Percentiles rank a stretch among this genome's conserved stretches.
Evolutionary conservation across 2,113 vertebrate species (phyloP).

Genomic region (Pelvicachromis taeniatus): DNA sequence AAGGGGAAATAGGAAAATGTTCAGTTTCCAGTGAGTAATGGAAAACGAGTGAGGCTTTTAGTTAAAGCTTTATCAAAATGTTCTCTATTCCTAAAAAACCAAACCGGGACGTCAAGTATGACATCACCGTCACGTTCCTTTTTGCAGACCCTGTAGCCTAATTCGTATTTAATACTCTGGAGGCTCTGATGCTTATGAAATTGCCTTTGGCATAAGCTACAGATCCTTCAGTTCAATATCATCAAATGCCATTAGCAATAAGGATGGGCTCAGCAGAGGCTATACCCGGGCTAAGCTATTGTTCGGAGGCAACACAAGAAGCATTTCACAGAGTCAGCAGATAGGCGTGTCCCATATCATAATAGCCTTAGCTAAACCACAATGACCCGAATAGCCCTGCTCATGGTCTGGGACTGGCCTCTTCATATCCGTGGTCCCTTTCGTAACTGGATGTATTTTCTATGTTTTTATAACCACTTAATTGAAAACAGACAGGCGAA

Average conservation of each 20-base stretch:
- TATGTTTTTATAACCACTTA: not conserved
- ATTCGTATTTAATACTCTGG: conserved; percentile 28
- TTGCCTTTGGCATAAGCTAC: conserved; percentile 54
- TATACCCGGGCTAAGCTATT: conserved; percentile 51
- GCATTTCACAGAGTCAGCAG: conserved; percentile 70
- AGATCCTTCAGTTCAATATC: conserved; percentile 26
- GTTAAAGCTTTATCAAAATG: conserved; percentile 32
- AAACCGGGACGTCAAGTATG: not conserved
- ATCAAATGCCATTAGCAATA: conserved; percentile 53
- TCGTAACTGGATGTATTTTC: not conserved
- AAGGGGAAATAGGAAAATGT: conserved; percentile 34
- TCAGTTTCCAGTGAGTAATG: conserved; percentile 46
- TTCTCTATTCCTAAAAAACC: not conserved
- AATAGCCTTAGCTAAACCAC: conserved; percentile 71
- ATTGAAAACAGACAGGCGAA: not conserved
- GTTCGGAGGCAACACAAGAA: conserved; percentile 10
- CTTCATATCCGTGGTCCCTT: not conserved
- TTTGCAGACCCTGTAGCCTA: conserved; percentile 4
- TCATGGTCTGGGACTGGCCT: not conserved
- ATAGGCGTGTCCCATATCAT: conserved; percentile 57
- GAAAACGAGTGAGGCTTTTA: conserved; percentile 34
- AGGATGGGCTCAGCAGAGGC: conserved; percentile 44
- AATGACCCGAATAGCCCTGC: conserved; percentile 56
- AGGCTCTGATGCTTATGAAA: conserved; percentile 24
- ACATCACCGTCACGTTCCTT: not conserved